Base-by-base conservation (phyloP, 2,888 invertebrate genomes). In the Eumerus sabulonum region DNA sequence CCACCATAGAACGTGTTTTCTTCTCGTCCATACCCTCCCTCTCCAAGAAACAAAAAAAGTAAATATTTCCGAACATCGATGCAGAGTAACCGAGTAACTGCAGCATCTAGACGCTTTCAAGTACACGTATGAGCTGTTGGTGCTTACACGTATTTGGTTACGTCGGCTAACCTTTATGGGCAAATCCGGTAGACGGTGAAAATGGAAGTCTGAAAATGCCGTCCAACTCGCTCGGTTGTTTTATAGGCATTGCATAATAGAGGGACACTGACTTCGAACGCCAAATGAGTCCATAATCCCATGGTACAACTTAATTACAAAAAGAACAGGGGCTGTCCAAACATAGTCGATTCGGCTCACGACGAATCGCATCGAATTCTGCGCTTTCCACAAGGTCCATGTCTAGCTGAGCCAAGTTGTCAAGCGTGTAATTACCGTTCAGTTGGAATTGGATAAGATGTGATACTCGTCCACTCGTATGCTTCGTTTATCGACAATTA, bases 101-200 rank as follows among this genome's bases (percentile, higher is more conserved):
- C 27, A 27, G 2, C 27, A 27, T 7, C 3, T 27, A 7, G 3
- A 27, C 27, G 7, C 27, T 2, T 27, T 7, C 27, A 27, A 1
- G 16, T 36, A 11, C 14, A 64, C 19, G 4, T 45, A 42, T n/a
- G 35, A 47, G 59, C 40, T 4, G 3, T 7, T 4, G 7, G 27
- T 27, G 7, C 27, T 27, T 7, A 7, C 27, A 27, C 56, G 68
- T 68, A 60, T 77, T 63, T 57, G 62, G 67, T 77, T 77, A 67
- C 72, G 67, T 62, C 45, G 72, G 62, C 62, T 67, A 77, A 67
- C 72, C 67, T 72, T 72, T 44, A 57, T 57, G 57, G 45, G 57
- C 62, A 57, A 67, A 51, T 47, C 44, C 62, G 72, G 18, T 27
- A 72, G 77, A 77, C 72, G 62, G 62, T 72, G 72, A 77, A 72